Evolutionary conservation across 2,888 invertebrate species (phyloP), one percentile per base, ranked within the genome.

Genomic region (Synanthedon andrenaeformis): DNA sequence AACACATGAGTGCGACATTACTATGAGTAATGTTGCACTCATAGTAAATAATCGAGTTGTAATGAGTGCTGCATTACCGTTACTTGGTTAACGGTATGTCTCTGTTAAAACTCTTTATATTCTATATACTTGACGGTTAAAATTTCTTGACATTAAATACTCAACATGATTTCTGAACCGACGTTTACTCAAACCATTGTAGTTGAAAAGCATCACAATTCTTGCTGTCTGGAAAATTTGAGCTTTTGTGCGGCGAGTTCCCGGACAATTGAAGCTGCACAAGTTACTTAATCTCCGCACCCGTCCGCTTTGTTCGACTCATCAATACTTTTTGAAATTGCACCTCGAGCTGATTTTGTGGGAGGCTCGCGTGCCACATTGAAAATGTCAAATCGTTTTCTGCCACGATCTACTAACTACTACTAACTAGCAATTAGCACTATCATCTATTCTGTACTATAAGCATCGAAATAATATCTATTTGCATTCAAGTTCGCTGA

Each of bases 231-330:
- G 76, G 74, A 75, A 79, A 76, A 74, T 79, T 74, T 73, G 59
- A 66, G 70, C 73, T 74, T 77, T 81, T 80, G 77, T 76, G 69
- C 58, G 59, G 61, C 56, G 66, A 70, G 72, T 64, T 66, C 65
- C 63, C 71, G 74, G 72, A 72, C 71, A 71, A 61, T 66, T 54
- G 78, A 80, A 81, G 74, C 74, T 76, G 62, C 67, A 66, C 72
- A 80, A 82, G 79, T 82, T 76, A 76, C 74, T 79, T 81, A 80
- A 82, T 83, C 76, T 77, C 72, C 67, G 69, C 69, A 67, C 35
- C 69, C 71, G 55, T 59, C 70, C 70, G 70, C 71, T 79, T 79
- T 79, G 75, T 71, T 72, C 61, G 57, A 70, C 70, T 74, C 76
- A 74, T 79, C 80, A 80, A 76, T 82, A 81, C 76, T 81, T 79